These are phyloP conservation scores for Morphnarchus princeps DNA, from an alignment of 2,113 vertebrate species.

Conservation along the genomic window DNA sequence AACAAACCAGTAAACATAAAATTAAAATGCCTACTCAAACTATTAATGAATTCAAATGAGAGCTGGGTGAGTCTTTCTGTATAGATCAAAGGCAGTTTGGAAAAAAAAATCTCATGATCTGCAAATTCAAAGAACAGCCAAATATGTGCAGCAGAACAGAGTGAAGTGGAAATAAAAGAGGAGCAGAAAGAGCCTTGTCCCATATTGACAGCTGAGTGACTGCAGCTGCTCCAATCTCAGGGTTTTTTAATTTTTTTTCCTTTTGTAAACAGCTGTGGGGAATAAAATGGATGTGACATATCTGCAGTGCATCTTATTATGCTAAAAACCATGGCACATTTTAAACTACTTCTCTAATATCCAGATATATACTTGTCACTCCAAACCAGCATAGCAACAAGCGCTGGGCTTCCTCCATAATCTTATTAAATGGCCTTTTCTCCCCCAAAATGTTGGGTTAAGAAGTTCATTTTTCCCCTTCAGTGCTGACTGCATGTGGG, in stretches of 20 bases:
- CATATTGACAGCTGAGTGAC: conserved; percentile 42
- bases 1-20: conserved; percentile 37
- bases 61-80: conserved; percentile 1
- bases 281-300: conserved; percentile 37
- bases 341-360: neutral
- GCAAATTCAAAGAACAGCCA: conserved; percentile 38
- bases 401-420: neutral
- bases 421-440: neutral
- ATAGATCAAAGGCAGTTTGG: conserved; percentile 36
- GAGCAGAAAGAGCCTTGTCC: conserved; percentile 18
- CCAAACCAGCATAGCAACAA: neutral
- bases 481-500: neutral
- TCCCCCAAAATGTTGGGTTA: neutral
- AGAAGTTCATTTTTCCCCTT: neutral
- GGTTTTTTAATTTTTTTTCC: neutral
- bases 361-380: neutral
- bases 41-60: conserved; percentile 48
- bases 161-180: conserved; percentile 11
- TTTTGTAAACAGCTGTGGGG: conserved; percentile 48
- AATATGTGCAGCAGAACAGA: conserved; percentile 23
- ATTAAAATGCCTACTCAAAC: conserved; percentile 40
- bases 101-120: neutral
- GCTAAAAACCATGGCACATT: neutral
- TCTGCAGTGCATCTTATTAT: conserved; percentile 12
- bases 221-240: conserved; percentile 29